Conservation (phyloP, 2,797 vertebrate genomes). For the Otolemur crassicaudatus region DNA sequence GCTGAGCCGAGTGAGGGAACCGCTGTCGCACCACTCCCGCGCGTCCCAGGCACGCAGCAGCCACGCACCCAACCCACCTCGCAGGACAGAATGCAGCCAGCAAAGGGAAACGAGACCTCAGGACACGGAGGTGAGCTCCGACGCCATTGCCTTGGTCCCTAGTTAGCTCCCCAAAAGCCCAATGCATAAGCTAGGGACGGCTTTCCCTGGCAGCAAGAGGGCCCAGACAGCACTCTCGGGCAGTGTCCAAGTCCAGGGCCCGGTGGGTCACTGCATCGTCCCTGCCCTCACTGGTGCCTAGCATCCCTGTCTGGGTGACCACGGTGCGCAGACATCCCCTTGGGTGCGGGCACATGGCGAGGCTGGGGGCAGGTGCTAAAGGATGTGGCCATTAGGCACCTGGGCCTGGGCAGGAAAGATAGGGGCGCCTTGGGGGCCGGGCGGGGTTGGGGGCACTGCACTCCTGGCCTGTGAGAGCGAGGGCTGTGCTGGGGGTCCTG, state of each 20-base stretch:
- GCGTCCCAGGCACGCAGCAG: constrained; percentile 49
- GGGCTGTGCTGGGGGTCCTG: neutral
- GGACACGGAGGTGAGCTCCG: constrained; percentile 71
- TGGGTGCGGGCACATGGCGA: neutral
- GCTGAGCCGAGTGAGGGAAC: constrained; percentile 88
- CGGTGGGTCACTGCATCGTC: neutral
- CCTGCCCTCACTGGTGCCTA: neutral
- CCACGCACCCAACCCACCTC: constrained; percentile 19
- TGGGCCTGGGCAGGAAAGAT: neutral
- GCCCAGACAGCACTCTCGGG: neutral
- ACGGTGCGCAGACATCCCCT: neutral
- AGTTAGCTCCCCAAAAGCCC: neutral
- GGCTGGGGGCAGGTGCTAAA: neutral
- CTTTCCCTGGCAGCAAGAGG: neutral
- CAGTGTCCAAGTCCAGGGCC: neutral
- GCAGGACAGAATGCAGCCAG: constrained; percentile 45
- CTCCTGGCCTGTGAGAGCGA: neutral
- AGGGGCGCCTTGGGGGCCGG: neutral
- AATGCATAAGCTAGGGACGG: neutral
- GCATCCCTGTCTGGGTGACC: neutral
- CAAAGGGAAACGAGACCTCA: constrained; percentile 11
- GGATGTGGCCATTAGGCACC: neutral
- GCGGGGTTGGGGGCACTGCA: neutral
- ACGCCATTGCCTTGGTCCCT: neutral
- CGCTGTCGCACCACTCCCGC: constrained; percentile 61